Base-by-base conservation (phyloP, 2,888 invertebrate genomes). In the Seira sanloemensis region DNA sequence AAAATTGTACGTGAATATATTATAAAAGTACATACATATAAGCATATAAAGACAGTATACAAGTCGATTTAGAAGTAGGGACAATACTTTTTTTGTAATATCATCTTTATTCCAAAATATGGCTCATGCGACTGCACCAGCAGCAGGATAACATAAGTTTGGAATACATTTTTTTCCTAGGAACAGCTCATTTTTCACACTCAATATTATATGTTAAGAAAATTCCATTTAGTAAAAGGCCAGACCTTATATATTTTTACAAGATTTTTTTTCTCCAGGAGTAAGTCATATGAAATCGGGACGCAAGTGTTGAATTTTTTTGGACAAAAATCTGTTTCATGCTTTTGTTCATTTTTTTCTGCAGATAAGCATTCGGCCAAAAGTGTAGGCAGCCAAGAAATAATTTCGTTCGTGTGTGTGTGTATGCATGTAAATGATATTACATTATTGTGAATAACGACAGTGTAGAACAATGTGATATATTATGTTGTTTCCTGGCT, bases 401-500 rank as follows among this genome's bases (percentile, higher is more conserved):
- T 37, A 37, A 37, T 37, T 37, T 37, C 12, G 37, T 37, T 4
- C 12, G 37, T 37, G 37, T 37, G 12, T 7, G 12, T 37, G 37
- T 37, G 37, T 37, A 37, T 37, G 37, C 37, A 37, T 37, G 37
- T 7, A 37, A 37, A 37, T 7, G 37, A 37, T 37, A 37, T 37
- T 37, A 37, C 37, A 37, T 37, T 37, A 37, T 37, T 37, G 37
- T 12, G 37, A 37, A 37, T n/a, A n/a, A n/a, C n/a, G n/a, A 12
- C 5, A 37, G 37, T 37, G 37, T 37, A 7, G 37, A 37, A 37
- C 37, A 37, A 67, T 71, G 69, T 62, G 58, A 69, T 58, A 62
- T 69, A 71, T 78, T 69, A 62, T 1, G 69, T 68, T 68, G 62
- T 78, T 69, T 78, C 71, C 69, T 18, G 78, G 78, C 27, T 62